A percentile compares a stretch with the other conserved stretches of the same genome.
Conservation (phyloP, 2,888 invertebrate species). For the Hydraecia micacea region DNA sequence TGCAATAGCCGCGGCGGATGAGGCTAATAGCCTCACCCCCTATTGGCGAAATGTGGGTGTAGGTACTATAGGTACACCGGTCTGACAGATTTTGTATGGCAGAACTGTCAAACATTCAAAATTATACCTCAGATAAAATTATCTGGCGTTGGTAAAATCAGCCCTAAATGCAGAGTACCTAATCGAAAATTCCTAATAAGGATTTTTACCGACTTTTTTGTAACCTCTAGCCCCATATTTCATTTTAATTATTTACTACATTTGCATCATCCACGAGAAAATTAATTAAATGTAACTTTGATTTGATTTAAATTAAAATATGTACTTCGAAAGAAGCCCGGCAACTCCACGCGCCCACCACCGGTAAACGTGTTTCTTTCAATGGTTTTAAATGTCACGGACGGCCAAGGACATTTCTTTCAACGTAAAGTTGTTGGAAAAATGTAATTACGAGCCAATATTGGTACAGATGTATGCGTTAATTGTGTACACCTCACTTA, state of each 20-base stretch:
- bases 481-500: not conserved
- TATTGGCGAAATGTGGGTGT: not conserved
- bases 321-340: not conserved
- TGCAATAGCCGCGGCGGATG: not conserved
- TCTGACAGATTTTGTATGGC: no score
- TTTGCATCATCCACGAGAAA: not conserved
- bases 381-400: slow-evolving; percentile 37
- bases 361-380: slow-evolving; percentile 35
- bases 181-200: not conserved
- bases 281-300: slow-evolving; percentile 10
- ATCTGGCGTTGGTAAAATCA: no score
- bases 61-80: no score
- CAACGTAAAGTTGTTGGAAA: not conserved
- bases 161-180: not conserved
- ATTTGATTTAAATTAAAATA: slow-evolving; percentile 3
- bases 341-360: not conserved
- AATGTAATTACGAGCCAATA: not conserved
- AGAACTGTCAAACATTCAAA: no score
- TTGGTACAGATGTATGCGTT: slow-evolving; percentile 1
- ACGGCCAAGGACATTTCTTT: slow-evolving; percentile 33
- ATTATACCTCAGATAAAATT: no score
- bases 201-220: not conserved
- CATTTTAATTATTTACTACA: not conserved
- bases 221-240: not conserved
- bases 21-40: not conserved